Base-by-base conservation (phyloP, 2,797 vertebrate species). In the Platalea minor region DNA sequence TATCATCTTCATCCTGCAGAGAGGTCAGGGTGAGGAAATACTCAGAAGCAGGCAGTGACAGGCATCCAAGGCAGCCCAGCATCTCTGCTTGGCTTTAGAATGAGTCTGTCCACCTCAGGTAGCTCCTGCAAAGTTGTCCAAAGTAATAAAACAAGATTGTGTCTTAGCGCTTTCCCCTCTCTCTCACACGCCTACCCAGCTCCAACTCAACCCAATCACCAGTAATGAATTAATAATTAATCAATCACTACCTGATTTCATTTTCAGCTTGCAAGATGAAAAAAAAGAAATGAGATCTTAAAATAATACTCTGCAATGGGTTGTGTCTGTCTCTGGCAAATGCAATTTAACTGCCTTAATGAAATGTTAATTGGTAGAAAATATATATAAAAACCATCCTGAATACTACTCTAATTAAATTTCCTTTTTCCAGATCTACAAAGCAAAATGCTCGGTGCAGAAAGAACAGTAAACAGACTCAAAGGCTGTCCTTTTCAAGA, bases 321-420 rank as follows among this genome's bases (percentile, higher is more conserved):
- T 78, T 94, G 92, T 95, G 86, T 95, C 92, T 91, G 97, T 97
- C 97, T 96, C 93, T 56, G 78, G 96, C 89, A 98, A 98, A 98
- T 97, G 91, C 95, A 97, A 97, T 98, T 96, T 96, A 97, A 96
- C 93, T 85, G 95, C 96, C 96, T 98, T 98, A 98, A 98, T 98
- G 97, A 97, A 97, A 97, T 96, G 94, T 91, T 98, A 98, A 98
- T 97, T 98, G 97, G 96, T 96, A 95, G 94, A 95, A 95, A 96
- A 91, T 94, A 97, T 96, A 96, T 97, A 97, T 96, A 93, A 91
- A 97, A 97, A 88, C 67, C 85, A 51, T 97, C 94, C 96, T 97
- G 95, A 96, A 97, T 94, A 91, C 77, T 69, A 87, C 89, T 88
- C 94, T 97, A 97, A 97, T 97, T 97, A 91, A 96, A 96, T 97